phyloP scores from a whole-genome alignment of 2,113 vertebrate species.

The Camelus bactrianus region DNA sequence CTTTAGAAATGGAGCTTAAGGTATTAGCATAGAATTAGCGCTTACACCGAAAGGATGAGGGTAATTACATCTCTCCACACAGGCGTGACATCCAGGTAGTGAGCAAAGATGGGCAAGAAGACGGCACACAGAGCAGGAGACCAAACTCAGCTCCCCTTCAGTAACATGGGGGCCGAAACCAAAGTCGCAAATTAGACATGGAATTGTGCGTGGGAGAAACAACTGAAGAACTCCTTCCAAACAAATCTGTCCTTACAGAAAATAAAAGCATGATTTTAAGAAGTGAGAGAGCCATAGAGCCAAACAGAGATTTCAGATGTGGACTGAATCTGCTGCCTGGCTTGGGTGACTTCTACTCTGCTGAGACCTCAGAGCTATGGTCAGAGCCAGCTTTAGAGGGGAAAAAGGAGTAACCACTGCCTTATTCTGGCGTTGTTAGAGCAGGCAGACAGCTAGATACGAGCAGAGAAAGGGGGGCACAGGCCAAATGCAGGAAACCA shows the following conservation, averaged over 20 bases:
- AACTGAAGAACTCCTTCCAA: neutral
- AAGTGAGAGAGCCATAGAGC: rapidly evolving
- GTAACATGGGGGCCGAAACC: neutral
- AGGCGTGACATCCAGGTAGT: slow-evolving; percentile 35
- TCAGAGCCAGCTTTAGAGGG: neutral
- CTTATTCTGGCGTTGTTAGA: neutral
- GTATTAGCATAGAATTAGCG: slow-evolving; percentile 45
- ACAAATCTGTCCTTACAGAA: neutral
- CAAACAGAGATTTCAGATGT: neutral
- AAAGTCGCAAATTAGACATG: neutral
- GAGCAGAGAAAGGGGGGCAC: no score
- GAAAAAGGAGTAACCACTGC: rapidly evolving
- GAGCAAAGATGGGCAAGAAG: slow-evolving; percentile 1
- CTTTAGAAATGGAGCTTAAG: slow-evolving; percentile 65
- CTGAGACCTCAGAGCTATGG: neutral
- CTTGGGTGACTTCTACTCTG: rapidly evolving
- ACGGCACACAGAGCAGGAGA: neutral
- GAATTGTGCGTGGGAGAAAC: neutral
- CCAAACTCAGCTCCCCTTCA: neutral
- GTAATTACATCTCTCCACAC: slow-evolving; percentile 47
- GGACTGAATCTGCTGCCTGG: neutral
- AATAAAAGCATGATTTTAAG: neutral
- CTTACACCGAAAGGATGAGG: neutral
- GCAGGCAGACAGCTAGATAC: no score
- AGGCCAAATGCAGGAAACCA: no score